Evolutionary conservation across 92 coral and sea anemone genomes (phyloP).

Genomic region (Umimayanthus chanpuru): DNA sequence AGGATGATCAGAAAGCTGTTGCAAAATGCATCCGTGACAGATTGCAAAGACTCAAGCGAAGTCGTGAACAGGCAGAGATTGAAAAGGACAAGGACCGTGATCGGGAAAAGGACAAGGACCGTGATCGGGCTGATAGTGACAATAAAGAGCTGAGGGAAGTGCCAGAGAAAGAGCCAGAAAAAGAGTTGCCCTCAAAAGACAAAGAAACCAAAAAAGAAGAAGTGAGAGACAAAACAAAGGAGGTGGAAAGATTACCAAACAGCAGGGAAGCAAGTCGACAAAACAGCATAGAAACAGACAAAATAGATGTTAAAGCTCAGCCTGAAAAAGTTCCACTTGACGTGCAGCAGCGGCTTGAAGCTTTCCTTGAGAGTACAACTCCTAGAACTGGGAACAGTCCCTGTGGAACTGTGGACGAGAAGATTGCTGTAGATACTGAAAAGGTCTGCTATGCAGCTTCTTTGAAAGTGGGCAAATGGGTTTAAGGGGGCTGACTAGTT

Average conservation of each 20-base stretch:
- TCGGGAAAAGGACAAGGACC: constrained; percentile 61
- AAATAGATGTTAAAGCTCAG: not conserved
- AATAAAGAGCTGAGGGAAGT: constrained; percentile 52
- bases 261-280: constrained; percentile 47
- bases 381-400: constrained; percentile 70
- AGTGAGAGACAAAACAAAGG: constrained; percentile 48
- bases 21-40: constrained; percentile 89
- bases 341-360: constrained; percentile 61
- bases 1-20: constrained; percentile 86
- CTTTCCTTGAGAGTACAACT: constrained; percentile 54
- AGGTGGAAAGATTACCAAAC: constrained; percentile 28
- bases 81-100: constrained; percentile 71
- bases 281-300: constrained; percentile 55
- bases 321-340: constrained; percentile 55
- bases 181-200: constrained; percentile 43
- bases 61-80: constrained; percentile 74
- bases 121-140: constrained; percentile 54
- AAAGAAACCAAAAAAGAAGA: constrained; percentile 44
- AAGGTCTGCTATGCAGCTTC: constrained; percentile 48
- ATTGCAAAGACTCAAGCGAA: constrained; percentile 71
- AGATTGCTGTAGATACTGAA: constrained; percentile 46
- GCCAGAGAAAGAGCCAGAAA: constrained; percentile 59
- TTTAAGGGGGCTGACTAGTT: too few species aligned
- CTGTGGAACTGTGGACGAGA: constrained; percentile 77
- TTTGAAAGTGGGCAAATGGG: too few species aligned